Base-by-base conservation (phyloP, 2,113 vertebrate genomes). In the Eleginops maclovinus region DNA sequence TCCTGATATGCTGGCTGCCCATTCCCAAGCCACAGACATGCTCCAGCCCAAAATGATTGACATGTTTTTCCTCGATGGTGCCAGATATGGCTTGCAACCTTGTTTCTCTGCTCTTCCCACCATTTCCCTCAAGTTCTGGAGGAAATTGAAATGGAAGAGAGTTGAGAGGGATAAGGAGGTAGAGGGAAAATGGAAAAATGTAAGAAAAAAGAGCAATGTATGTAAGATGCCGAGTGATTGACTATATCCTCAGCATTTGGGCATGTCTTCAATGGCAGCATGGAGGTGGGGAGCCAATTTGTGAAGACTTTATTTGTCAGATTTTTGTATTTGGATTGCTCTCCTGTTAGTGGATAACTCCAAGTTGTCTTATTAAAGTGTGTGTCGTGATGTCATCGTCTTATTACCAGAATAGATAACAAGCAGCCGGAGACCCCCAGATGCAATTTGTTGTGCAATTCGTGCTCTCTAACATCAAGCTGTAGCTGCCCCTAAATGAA, bases 41-140 rank as follows among this genome's bases (percentile, higher is more conserved):
- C 61, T 72, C 61, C 70, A 19, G 72, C 59, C 82, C 66, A 62
- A 83, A 88, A 79, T 89, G 86, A 92, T 87, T 90, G 92, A 90
- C 88, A 68, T 86, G 85, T 90, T 91, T 89, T 91, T 77, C 80
- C 82, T 83, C 70, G 82, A 90, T 90, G 84, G 81, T 87, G 86
- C 77, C 80, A 85, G 89, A 91, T 90, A 89, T 76, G 81, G 74
- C 78, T 70, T 3, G 8, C 73, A 79, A 69, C 75, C 74, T 76
- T 77, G 75, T 79, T 65, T 66, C 80, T 59, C 36, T n/a, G 17
- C 72, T 84, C 53, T 80, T 76, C 65, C 74, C 43, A 63, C 68
- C 72, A 56, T 90, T 87, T 81, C 76, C 75, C 72, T 88, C 72
- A 43, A 67, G 26, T 73, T 84, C 5, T 16, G 36, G 61, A 84